Conservation (phyloP, 2,888 invertebrate species). For the Drosophila melanocephala region DNA sequence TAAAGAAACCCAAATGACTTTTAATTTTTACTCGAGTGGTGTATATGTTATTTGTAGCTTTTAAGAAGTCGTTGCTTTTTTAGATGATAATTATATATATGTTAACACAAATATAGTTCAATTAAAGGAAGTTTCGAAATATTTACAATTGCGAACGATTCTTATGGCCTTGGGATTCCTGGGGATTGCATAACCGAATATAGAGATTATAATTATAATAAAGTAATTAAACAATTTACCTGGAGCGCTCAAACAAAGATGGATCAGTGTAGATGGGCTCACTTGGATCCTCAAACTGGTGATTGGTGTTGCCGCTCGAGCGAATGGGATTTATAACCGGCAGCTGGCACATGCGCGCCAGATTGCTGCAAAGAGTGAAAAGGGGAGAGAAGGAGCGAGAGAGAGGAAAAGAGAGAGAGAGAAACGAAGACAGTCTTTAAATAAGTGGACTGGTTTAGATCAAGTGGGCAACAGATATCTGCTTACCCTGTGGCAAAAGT, state of each 20-base stretch:
- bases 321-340: slow-evolving; percentile 86
- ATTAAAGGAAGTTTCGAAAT: slow-evolving; percentile 22
- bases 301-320: slow-evolving; percentile 85
- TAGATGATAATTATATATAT: neutral
- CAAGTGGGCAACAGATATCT: slow-evolving; percentile 22
- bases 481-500: slow-evolving; percentile 89
- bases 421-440: slow-evolving; percentile 11
- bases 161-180: slow-evolving; percentile 37
- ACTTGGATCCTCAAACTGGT: slow-evolving; percentile 93
- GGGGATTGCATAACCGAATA: neutral
- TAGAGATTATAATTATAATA: neutral
- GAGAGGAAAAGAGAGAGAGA: neutral
- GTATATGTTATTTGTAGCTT: neutral
- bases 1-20: neutral
- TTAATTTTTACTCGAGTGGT: neutral
- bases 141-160: slow-evolving; percentile 64
- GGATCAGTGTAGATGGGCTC: slow-evolving; percentile 97
- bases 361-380: slow-evolving; percentile 75
- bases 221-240: slow-evolving; percentile 85
- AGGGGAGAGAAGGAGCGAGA: neutral
- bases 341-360: slow-evolving; percentile 86
- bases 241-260: slow-evolving; percentile 94
- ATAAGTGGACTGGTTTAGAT: slow-evolving; percentile 54
- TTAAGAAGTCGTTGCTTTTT: neutral
- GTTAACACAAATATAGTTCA: neutral